Evolutionary conservation across 2,113 vertebrate species (phyloP), one percentile per base, ranked within the genome.

Genomic region (Ia io): DNA sequence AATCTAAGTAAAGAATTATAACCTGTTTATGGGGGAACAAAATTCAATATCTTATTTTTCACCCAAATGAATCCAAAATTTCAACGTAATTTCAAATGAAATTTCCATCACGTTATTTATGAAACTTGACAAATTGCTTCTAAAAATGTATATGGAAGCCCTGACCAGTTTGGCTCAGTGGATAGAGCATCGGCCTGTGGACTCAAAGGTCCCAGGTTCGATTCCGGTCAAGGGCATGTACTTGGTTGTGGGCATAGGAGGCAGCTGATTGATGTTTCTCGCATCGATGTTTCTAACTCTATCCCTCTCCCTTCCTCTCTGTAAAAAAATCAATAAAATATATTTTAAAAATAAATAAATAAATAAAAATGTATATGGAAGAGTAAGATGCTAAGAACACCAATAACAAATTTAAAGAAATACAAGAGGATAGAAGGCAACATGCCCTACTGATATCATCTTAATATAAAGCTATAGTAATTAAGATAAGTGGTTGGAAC

Each of bases 401-500:
- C 30, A 51, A 18, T 5, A 59, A n/a, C 12, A 44, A 44, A 35
- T 16, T 1, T 69, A 40, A 59, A 80, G 42, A n/a, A 82, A 44
- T n/a, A 5, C 22, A 16, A 20, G 49, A 18, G 5, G 37, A 23
- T 5, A 65, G 71, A 63, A 5, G 49, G 14, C 37, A 5, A 3
- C 4, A 3, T 0, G 11, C 2, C 51, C 53, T 2, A 0, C n/a
- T 10, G 6, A n/a, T 2, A 23, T 16, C 20, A 11, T 40, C 9
- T 42, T 25, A 13, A 6, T 13, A 11, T 1, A 12, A 42, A 92
- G 44, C 20, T 14, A 0, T 0, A 17, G 40, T 1, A 0, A 74
- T 17, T 22, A 49, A 37, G 5, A 17, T 4, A 4, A 20, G 30
- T 7, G 37, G 16, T 3, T 10, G 35, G 40, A 67, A 25, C 49